These are phyloP conservation scores for Phocoena phocoena DNA, from an alignment of 2,113 vertebrate genomes.

Conservation along the genomic window DNA sequence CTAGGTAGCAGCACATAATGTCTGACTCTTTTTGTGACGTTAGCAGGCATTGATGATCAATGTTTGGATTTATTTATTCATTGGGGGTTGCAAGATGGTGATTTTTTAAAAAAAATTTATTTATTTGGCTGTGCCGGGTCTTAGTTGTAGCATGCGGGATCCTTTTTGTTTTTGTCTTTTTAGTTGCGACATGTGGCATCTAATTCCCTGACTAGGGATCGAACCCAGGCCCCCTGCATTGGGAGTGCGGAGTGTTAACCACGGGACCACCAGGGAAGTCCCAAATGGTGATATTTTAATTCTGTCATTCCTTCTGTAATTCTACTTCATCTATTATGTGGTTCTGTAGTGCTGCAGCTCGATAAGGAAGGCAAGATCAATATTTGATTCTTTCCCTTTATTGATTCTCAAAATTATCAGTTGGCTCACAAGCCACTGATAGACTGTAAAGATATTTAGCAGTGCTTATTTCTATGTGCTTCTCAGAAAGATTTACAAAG, in stretches of 20 bases:
- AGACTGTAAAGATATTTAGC: neutral
- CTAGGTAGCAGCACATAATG: neutral
- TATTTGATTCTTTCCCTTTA: neutral
- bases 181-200: no score
- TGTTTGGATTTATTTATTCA: slow-evolving; percentile 5
- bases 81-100: neutral
- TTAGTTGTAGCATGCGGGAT: no score
- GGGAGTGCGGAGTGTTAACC: no score
- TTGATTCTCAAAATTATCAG: slow-evolving; percentile 1
- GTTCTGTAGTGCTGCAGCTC: neutral
- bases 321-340: neutral
- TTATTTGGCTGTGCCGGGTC: no score
- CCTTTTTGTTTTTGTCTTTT: no score
- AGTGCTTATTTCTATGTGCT: neutral
- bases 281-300: slow-evolving; percentile 13
- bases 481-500: neutral
- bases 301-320: neutral
- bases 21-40: neutral
- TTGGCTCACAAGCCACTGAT: neutral
- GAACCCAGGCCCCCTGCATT: no score
- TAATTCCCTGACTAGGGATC: no score
- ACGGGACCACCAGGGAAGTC: no score
- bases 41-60: neutral
- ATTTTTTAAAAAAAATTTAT: no score
- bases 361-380: neutral